phyloP scores from a whole-genome alignment of 2,113 vertebrate species.

The Solea solea region DNA sequence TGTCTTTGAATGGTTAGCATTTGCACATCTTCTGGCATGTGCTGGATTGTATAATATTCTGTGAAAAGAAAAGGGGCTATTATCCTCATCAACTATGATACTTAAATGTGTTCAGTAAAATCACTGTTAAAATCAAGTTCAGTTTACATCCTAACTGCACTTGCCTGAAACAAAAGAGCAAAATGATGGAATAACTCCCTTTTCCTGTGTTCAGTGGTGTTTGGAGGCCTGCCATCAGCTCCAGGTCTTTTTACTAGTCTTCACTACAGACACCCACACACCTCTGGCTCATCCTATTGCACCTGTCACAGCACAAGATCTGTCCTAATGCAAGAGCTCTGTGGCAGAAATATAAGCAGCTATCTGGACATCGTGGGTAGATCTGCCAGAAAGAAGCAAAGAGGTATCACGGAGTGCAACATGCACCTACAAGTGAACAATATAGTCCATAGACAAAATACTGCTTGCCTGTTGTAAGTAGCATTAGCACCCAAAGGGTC shows the following conservation, averaged over 20 bases:
- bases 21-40: no score
- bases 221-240: constrained; percentile 28
- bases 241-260: not conserved
- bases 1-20: not conserved
- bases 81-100: not conserved
- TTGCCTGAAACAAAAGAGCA: not conserved
- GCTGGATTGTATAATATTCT: not conserved
- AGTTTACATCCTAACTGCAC: not conserved
- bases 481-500: no score
- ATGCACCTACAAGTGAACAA: not conserved
- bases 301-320: constrained; percentile 28
- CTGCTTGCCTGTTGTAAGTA: not conserved
- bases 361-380: not conserved
- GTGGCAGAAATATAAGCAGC: constrained; percentile 35
- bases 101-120: not conserved
- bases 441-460: not conserved
- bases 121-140: not conserved
- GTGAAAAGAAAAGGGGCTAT: not conserved
- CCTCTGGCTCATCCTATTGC: constrained; percentile 13
- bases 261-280: not conserved
- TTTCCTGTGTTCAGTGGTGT: not conserved
- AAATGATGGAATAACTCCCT: constrained; percentile 9
- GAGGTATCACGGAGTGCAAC: constrained; percentile 5
- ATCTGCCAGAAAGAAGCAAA: constrained; percentile 12
- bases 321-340: constrained; percentile 9